Evolutionary conservation across 2,113 vertebrate species (phyloP), one percentile per base, ranked within the genome.

Genomic region (Cyprinodon brontotheroides): DNA sequence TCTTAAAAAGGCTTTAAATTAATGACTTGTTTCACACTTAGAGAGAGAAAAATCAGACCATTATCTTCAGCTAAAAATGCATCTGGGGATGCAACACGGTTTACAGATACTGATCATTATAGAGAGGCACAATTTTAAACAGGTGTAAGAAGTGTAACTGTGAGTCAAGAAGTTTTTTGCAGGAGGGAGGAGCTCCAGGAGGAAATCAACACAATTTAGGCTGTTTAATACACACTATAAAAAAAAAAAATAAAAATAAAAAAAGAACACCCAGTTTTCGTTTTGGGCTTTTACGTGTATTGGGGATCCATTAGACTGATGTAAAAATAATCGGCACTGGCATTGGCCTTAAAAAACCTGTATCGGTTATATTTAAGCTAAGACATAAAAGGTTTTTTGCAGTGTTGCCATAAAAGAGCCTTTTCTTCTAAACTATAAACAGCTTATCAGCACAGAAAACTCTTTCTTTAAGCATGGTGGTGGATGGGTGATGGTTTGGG

Each of bases 51-150:
- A 75, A 77, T 65, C 10, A 64, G 71, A 78, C 57, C 48, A 69
- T 63, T 72, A 78, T 77, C 65, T 64, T 50, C 37, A 68, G 41
- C 63, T 66, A 76, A 72, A 70, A 70, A 79, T 45, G 74, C 65
- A 78, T 79, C 68, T 40, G 70, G 78, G 50, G 82, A 70, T 73
- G 77, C 71, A 13, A 38, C 59, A 45, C 40, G 61, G 79, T 74
- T 61, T 70, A 83, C 47, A 20, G 68, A 82, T 74, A 86, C 43
- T 59, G 68, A 89, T 83, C 50, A 88, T 86, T 47, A 61, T 84
- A n/a, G 50, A 76, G 78, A 86, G 85, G 83, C 78, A 85, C 84
- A 38, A 79, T 75, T 88, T 87, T 70, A 67, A 87, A 89, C 75
- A 60, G 69, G 71, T 75, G 80, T 57, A 86, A 53, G 71, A 40